Evolutionary conservation across 1,140 invertebrate species (phyloP).

Genomic region (Micrasema longulum): DNA sequence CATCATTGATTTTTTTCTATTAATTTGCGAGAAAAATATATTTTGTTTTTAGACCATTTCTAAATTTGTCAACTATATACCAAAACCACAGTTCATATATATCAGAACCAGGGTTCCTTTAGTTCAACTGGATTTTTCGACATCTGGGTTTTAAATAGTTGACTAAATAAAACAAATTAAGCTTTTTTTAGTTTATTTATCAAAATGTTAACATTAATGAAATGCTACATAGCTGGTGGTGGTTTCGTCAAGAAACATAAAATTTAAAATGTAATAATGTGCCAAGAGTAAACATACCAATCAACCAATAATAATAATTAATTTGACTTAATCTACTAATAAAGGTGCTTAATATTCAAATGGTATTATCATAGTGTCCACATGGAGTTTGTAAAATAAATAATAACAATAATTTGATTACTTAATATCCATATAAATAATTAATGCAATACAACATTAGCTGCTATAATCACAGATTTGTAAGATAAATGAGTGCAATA

Average conservation of each 20-base stretch:
- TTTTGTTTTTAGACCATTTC: no score
- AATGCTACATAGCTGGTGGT: neutral
- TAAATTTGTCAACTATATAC: no score
- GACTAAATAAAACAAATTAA: neutral
- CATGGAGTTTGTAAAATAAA: neutral
- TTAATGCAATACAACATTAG: constrained; percentile 34
- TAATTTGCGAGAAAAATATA: no score
- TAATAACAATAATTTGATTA: constrained; percentile 5
- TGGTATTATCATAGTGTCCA: constrained; percentile 1
- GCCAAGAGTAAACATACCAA: constrained; percentile 12
- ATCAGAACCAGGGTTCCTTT: no score
- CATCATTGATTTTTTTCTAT: no score
- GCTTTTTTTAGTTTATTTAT: constrained; percentile 20
- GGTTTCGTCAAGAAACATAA: neutral
- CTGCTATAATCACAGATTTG: constrained; percentile 42
- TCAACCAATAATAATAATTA: constrained; percentile 22
- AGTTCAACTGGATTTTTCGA: no score
- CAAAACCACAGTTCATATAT: no score
- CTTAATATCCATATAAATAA: neutral
- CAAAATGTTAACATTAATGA: constrained; percentile 22
- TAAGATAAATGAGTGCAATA: constrained; percentile 35
- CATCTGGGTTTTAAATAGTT: no score
- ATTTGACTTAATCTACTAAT: neutral
- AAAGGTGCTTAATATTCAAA: constrained; percentile 8
- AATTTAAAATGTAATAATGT: constrained; percentile 10